Evolutionary conservation across 2,797 vertebrate genomes (phyloP).

Genomic region (Amazona ochrocephala): DNA sequence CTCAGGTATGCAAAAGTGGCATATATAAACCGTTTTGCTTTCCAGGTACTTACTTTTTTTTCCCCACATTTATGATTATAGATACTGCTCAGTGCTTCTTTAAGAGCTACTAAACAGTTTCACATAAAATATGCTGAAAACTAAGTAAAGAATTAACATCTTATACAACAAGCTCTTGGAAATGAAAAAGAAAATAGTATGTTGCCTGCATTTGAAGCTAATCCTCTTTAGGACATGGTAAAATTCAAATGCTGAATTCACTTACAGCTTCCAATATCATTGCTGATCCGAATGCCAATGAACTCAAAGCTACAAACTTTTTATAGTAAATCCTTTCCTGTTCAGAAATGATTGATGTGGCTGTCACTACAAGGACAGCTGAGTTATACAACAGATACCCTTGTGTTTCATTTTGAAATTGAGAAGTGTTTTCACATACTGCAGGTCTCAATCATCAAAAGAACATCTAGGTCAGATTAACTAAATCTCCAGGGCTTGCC

Average conservation of each 20-base stretch:
- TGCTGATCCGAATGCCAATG: slow-evolving; percentile 78
- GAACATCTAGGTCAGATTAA: slow-evolving; percentile 88
- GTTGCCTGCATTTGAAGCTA: slow-evolving; percentile 79
- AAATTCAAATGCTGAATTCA: slow-evolving; percentile 81
- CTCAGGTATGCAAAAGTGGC: not conserved
- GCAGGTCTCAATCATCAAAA: slow-evolving; percentile 85
- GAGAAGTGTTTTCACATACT: slow-evolving; percentile 80
- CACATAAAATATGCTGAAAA: slow-evolving; percentile 39
- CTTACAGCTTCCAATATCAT: slow-evolving; percentile 85
- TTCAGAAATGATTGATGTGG: slow-evolving; percentile 75
- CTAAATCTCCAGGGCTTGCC: slow-evolving; percentile 80
- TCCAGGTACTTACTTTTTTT: not conserved
- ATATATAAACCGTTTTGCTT: not conserved
- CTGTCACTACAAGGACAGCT: slow-evolving; percentile 72
- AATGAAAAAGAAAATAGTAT: slow-evolving; percentile 79
- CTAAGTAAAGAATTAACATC: slow-evolving; percentile 74
- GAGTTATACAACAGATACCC: slow-evolving; percentile 70
- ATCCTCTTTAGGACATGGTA: slow-evolving; percentile 87
- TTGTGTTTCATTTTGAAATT: slow-evolving; percentile 80
- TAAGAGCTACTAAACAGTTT: not conserved
- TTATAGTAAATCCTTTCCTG: slow-evolving; percentile 76
- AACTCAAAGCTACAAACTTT: slow-evolving; percentile 85
- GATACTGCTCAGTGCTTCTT: not conserved
- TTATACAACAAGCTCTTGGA: slow-evolving; percentile 82
- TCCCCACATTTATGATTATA: not conserved